Conservation (phyloP, 2,888 invertebrate species). For the Zootermopsis nevadensis region DNA sequence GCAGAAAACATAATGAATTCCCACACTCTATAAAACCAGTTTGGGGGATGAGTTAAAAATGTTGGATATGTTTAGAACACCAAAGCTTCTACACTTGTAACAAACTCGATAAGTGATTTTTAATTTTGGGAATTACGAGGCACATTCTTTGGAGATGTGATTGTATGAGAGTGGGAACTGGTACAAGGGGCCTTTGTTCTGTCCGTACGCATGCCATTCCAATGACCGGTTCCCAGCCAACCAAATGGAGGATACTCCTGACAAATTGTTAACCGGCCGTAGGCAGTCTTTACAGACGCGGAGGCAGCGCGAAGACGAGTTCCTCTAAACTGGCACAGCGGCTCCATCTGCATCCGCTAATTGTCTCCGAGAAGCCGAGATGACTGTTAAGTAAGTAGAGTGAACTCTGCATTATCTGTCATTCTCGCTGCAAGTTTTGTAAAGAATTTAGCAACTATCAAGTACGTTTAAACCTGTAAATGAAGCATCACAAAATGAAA, state of each 20-base stretch:
- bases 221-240: background rate
- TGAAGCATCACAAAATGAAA: no score
- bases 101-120: constrained; percentile 36
- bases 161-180: background rate
- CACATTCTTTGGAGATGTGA: constrained; percentile 26
- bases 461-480: no score
- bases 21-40: constrained; percentile 19
- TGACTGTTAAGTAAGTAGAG: background rate
- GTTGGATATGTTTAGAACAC: constrained; percentile 17
- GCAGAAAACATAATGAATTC: constrained; percentile 22
- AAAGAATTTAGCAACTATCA: no score
- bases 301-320: background rate
- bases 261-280: background rate
- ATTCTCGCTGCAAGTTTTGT: no score
- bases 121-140: constrained; percentile 29
- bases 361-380: background rate
- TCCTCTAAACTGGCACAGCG: background rate
- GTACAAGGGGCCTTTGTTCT: constrained; percentile 12
- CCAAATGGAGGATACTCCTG: background rate
- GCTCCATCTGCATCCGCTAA: background rate
- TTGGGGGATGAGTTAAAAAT: background rate
- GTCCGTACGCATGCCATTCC: background rate
- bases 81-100: background rate
- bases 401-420: background rate
- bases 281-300: background rate